Conservation (phyloP, 2,888 invertebrate genomes). For the Siphlonurus alternatus region DNA sequence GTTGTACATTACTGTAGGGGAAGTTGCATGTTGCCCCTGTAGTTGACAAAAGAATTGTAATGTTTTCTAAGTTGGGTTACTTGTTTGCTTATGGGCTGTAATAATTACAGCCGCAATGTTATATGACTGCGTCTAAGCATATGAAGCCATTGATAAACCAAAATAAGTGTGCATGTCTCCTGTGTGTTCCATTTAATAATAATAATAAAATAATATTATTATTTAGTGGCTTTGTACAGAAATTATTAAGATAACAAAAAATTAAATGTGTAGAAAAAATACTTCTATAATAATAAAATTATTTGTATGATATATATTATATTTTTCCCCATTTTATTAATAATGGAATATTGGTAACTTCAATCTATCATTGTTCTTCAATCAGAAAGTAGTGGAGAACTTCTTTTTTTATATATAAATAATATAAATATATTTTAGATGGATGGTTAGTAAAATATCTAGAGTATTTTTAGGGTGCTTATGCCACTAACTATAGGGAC, state of each 20-base stretch:
- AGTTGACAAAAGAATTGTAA: too few species aligned
- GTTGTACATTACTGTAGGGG: too few species aligned
- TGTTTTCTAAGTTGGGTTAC: too few species aligned
- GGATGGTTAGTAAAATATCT: background rate
- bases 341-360: background rate
- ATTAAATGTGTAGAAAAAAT: background rate
- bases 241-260: background rate
- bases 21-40: too few species aligned
- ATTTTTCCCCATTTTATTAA: background rate
- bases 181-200: background rate
- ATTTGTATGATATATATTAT: too few species aligned
- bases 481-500: too few species aligned
- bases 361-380: background rate
- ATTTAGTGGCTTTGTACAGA: background rate
- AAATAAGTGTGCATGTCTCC: background rate
- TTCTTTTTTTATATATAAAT: background rate
- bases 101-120: too few species aligned
- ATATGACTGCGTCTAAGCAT: too few species aligned
- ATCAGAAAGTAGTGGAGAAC: background rate
- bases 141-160: too few species aligned
- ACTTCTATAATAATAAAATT: background rate
- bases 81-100: too few species aligned
- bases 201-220: background rate
- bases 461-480: background rate
- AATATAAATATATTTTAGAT: background rate